Conservation (phyloP, 2,888 invertebrate species). For the Sesia bembeciformis region DNA sequence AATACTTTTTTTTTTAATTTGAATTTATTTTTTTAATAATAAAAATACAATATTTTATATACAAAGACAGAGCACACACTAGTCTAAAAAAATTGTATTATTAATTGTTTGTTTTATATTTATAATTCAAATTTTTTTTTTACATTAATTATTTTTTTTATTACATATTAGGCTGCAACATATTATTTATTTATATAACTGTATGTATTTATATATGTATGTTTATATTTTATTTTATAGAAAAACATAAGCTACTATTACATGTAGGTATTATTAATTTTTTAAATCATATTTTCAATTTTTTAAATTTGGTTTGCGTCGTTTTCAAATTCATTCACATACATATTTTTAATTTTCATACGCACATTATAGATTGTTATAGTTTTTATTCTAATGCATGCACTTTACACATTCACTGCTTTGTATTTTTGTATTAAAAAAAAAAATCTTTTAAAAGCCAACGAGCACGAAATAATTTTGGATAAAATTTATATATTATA, state of each 20-base stretch:
- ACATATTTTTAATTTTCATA: too few relatives aligned
- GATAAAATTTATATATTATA: too few relatives aligned
- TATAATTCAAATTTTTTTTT: constrained; percentile 2
- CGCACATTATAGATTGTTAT: too few relatives aligned
- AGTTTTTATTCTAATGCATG: constrained; percentile 18
- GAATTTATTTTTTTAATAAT: too few relatives aligned
- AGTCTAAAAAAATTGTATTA: neutral
- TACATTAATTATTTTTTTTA: neutral
- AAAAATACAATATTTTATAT: constrained; percentile 1
- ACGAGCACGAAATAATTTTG: too few relatives aligned
- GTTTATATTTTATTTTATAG: constrained; percentile 19
- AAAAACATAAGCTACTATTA: constrained; percentile 24
- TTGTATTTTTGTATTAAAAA: neutral
- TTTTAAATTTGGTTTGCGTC: neutral
- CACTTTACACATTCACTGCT: constrained; percentile 46
- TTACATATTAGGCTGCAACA: constrained; percentile 4
- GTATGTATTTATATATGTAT: neutral
- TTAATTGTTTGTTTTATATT: constrained; percentile 1
- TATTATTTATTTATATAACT: constrained; percentile 14
- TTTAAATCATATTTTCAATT: constrained; percentile 6
- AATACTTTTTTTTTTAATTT: too few relatives aligned
- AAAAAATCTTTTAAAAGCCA: neutral
- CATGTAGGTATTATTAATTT: constrained; percentile 25
- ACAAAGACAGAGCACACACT: constrained; percentile 35
- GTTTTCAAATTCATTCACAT: constrained; percentile 8